phyloP scores from a whole-genome alignment of 2,113 vertebrate genomes.

The Muntiacus muntjak region DNA sequence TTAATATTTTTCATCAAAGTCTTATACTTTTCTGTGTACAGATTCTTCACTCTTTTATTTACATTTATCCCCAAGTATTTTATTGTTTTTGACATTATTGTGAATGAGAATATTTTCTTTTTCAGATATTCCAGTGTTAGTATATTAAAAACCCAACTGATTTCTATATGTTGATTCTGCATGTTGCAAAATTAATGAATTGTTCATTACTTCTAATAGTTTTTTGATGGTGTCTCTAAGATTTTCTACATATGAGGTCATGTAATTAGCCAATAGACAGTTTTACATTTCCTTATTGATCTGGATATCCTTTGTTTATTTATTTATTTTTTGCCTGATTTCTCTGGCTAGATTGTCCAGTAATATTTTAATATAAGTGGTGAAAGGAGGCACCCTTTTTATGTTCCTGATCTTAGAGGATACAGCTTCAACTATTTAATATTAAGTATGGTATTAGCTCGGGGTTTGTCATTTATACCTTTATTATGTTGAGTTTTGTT shows the following conservation, averaged over 20 bases:
- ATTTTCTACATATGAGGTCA: not conserved
- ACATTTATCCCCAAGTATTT: not conserved
- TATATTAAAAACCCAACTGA: not conserved
- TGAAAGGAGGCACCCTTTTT: not conserved
- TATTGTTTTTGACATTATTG: not conserved
- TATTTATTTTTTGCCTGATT: not conserved
- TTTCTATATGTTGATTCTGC: not conserved
- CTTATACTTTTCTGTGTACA: not conserved
- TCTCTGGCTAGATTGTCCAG: not conserved
- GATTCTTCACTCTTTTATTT: not conserved
- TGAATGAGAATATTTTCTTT: not conserved
- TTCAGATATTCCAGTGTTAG: not conserved
- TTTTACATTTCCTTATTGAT: not conserved
- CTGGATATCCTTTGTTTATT: not conserved
- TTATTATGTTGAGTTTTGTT: not conserved
- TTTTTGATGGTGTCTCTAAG: not conserved
- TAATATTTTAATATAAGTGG: not conserved
- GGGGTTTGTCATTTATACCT: not conserved
- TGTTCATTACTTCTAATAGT: not conserved
- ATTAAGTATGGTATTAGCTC: not conserved
- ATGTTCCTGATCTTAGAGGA: not conserved
- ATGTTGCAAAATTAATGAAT: not conserved
- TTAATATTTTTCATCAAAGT: not conserved
- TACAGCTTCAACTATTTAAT: not conserved
- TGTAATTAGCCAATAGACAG: not conserved